These are phyloP conservation scores for Aleadryas rufinucha DNA, from an alignment of 2,113 vertebrate genomes.

Conservation along the genomic window DNA sequence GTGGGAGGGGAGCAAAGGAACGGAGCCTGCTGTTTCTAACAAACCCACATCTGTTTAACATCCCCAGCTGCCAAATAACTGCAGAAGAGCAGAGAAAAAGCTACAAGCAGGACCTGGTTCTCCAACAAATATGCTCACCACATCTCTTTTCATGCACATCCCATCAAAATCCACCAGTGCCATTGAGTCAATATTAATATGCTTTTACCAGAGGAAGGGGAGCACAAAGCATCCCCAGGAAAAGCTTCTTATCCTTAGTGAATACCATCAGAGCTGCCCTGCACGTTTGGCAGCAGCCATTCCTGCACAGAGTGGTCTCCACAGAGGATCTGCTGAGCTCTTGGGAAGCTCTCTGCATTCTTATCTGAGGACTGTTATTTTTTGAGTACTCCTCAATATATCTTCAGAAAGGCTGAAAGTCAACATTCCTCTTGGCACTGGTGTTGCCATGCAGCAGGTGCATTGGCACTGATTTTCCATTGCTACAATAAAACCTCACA, in stretches of 20 bases:
- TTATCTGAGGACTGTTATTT: not conserved
- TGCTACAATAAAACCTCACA: not conserved
- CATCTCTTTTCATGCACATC: not conserved
- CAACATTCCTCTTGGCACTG: not conserved
- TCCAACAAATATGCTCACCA: not conserved
- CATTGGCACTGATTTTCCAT: not conserved
- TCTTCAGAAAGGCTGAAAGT: not conserved
- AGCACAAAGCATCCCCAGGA: not conserved
- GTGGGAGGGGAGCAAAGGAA: not conserved
- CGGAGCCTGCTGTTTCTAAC: not conserved
- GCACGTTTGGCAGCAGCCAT: not conserved
- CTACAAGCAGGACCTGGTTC: not conserved
- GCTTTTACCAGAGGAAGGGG: not conserved
- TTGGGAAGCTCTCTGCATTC: not conserved
- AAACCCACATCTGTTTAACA: not conserved
- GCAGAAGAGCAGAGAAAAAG: not conserved
- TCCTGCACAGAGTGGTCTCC: not conserved
- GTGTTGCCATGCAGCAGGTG: not conserved
- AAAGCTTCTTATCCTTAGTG: not conserved
- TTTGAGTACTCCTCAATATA: not conserved
- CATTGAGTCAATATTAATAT: not conserved
- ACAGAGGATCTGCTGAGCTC: not conserved
- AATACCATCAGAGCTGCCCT: not conserved
- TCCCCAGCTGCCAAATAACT: not conserved
- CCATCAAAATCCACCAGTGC: not conserved